Evolutionary conservation across 2,113 vertebrate species (phyloP), one percentile per base, ranked within the genome.

Genomic region (Lutjanus erythropterus): DNA sequence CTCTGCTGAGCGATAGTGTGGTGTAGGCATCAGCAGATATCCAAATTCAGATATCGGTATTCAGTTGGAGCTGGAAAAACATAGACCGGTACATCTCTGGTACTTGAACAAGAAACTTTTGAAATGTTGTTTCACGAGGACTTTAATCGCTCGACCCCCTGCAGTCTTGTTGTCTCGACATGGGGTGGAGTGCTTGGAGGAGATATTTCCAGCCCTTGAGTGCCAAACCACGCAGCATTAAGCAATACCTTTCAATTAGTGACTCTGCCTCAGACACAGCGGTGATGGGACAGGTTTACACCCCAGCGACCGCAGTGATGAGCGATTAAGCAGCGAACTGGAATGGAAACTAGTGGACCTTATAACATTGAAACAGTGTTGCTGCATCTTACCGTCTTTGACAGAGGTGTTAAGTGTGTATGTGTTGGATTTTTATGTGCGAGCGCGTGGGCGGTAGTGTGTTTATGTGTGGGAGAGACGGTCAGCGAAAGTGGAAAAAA

Each of bases 211-310:
- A 10, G 61, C 42, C 25, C 65, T 74, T 42, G 64, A 83, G 58
- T 74, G 69, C 75, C 61, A 81, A 88, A 61, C 50, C 70, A 74
- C 33, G 78, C 84, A 69, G 61, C 62, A 68, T 86, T 76, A 71
- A 83, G 53, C 35, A 31, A 60, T 56, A 80, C 44, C 68, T 75
- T 90, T 90, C 68, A 84, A 86, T 90, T 80, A 90, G 84, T 31
- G 58, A 23, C 50, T 68, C 21, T 19, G 19, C 60, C 58, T 41
- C 47, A 80, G 61, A 78, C 64, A 6, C 10, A 19, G 25, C 5
- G 55, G 21, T 37, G 55, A 62, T 2, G 71, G 81, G 53, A 55
- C 61, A 69, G 46, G 75, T 83, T 85, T 62, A 71, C 67, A 71
- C 76, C 16, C 67, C 83, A n/a, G 10, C n/a, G 9, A 14, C 69